Conservation (phyloP, 2,113 vertebrate genomes). For the Sisor rabdophorus region DNA sequence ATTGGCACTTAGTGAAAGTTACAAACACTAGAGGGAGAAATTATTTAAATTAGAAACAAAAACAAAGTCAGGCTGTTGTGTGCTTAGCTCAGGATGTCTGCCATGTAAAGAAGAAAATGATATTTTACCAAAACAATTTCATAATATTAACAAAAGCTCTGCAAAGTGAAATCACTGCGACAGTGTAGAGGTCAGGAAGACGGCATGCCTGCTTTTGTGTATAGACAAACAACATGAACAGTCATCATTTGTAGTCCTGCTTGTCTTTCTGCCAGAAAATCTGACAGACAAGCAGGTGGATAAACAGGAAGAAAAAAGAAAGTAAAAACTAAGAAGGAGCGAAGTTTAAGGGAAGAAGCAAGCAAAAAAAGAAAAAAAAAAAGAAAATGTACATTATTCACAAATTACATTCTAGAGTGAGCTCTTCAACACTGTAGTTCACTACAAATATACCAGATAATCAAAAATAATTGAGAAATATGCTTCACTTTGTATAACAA, state of each 20-base stretch:
- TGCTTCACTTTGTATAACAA: neutral
- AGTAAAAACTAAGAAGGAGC: conserved; percentile 33
- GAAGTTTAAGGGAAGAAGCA: conserved; percentile 3
- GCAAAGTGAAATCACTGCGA: conserved; percentile 26
- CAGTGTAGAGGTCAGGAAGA: conserved; percentile 33
- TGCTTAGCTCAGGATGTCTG: conserved; percentile 42
- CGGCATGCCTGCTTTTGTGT: conserved; percentile 44
- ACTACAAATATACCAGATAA: conserved; percentile 47
- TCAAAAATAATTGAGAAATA: conserved; percentile 25
- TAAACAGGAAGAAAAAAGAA: too few species aligned
- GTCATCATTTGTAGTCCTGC: conserved; percentile 41
- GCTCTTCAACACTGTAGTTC: conserved; percentile 50
- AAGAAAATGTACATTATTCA: conserved; percentile 4
- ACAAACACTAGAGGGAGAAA: conserved; percentile 52
- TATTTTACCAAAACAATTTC: conserved; percentile 2
- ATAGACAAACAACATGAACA: conserved; percentile 1
- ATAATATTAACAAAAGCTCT: conserved; percentile 14
- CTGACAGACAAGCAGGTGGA: too few species aligned
- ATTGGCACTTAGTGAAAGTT: conserved; percentile 78
- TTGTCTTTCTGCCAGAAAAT: conserved; percentile 6
- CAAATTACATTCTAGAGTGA: conserved; percentile 22
- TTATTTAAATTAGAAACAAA: conserved; percentile 28
- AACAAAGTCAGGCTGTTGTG: conserved; percentile 53
- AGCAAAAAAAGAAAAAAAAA: neutral
- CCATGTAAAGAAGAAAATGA: conserved; percentile 11